Evolutionary conservation across 2,797 vertebrate species (phyloP), one percentile per base, ranked within the genome.

Genomic region (Scarus forsteni): DNA sequence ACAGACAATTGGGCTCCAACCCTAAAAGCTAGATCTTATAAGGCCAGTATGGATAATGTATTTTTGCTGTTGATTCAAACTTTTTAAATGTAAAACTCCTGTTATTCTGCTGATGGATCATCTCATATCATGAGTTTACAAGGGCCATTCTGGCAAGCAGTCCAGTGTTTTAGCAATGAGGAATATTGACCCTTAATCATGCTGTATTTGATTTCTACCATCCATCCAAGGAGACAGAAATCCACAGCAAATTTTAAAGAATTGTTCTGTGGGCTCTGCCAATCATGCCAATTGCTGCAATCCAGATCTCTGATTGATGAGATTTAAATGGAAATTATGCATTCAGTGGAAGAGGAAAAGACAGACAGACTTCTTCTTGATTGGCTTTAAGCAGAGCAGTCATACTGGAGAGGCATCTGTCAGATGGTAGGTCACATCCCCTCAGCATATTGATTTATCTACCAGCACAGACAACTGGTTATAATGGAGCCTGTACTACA

Each of bases 321-420:
- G 71, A 78, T 82, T 87, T 81, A 73, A 77, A 89, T 79, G 80
- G 72, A 86, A 92, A 89, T 84, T 7, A 84, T 73, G 73, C 73
- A 85, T 88, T 90, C 77, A 60, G 51, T 73, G 44, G 54, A 77
- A 58, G 50, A 86, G 66, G 81, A 80, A 44, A 69, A 61, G 72
- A 75, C 79, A 80, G 66, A 48, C 50, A 61, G 76, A 52, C 64
- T 81, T 10, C 53, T 44, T 67, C 76, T 80, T 91, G 89, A 91
- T 92, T 88, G 79, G 88, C 79, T 89, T 90, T 73, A 84, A 79
- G 76, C 79, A 60, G 79, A 87, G 79, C 74, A 79, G 75, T 69
- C 55, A 62, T 63, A 79, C 57, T 80, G 67, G 81, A 81, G 73
- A 85, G 70, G 75, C 75, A 86, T 85, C 70, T 85, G 80, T 89